Conservation (phyloP, 2,113 vertebrate species). For the Sminthopsis crassicaudata region DNA sequence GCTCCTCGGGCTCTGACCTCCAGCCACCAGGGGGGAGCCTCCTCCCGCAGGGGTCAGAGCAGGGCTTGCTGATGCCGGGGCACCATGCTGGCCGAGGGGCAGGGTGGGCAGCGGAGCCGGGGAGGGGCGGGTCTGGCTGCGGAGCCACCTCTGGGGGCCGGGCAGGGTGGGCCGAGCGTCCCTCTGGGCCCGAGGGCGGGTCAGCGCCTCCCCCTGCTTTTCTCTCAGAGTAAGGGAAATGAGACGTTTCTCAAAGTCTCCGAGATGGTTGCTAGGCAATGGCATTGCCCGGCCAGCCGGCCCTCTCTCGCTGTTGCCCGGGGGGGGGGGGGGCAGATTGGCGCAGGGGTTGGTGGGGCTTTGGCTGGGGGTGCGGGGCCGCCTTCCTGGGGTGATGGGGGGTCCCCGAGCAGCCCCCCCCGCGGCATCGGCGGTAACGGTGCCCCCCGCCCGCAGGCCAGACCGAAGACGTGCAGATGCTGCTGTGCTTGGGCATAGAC, state of each 20-base stretch:
- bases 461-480: conserved; percentile 86
- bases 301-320: neutral
- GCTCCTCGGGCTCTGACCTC: too few relatives aligned
- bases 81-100: too few relatives aligned
- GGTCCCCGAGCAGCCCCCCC: too few relatives aligned
- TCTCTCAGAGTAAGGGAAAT: neutral
- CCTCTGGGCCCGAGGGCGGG: too few relatives aligned
- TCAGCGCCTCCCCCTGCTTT: neutral
- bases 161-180: too few relatives aligned
- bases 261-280: neutral
- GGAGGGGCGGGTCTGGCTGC: neutral
- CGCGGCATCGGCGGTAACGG: neutral
- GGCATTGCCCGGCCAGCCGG: neutral
- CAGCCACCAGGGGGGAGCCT: too few relatives aligned
- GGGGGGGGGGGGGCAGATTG: neutral
- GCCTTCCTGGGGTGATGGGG: too few relatives aligned
- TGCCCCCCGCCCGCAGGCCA: conserved; percentile 77
- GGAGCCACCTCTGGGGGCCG: too few relatives aligned
- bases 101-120: neutral
- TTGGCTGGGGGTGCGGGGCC: too few relatives aligned
- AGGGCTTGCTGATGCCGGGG: too few relatives aligned
- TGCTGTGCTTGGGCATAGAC: conserved; percentile 83
- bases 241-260: neutral
- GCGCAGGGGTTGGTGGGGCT: too few relatives aligned
- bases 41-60: neutral